phyloP scores from a whole-genome alignment of 2,888 invertebrate genomes.

The Amphipoea oculea region DNA sequence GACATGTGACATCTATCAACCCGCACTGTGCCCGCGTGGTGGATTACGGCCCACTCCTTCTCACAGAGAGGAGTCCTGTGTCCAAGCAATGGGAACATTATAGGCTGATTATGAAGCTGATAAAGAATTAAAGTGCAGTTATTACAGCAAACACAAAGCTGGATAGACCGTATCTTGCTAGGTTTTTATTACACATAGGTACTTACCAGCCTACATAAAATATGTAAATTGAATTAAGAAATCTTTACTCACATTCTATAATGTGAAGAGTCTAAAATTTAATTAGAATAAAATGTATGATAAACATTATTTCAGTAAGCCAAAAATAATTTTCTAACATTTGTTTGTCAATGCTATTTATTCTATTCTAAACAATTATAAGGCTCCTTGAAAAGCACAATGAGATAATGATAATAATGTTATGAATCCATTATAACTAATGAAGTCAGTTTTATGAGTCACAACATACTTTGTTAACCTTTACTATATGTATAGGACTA shows the following conservation, averaged over 20 bases:
- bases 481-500: constrained; percentile 16
- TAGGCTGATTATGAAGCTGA: not conserved
- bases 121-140: not conserved
- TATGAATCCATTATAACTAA: constrained; percentile 45
- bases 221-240: not conserved
- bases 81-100: not conserved
- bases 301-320: not conserved
- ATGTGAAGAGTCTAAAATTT: not conserved
- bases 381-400: constrained; percentile 34
- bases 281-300: not conserved
- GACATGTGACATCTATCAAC: not conserved
- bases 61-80: too few relatives aligned
- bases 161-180: not conserved
- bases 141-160: not conserved
- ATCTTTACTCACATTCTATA: not conserved
- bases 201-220: too few relatives aligned
- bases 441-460: constrained; percentile 54
- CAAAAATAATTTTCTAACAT: not conserved
- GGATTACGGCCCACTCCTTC: too few relatives aligned
- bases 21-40: not conserved
- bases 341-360: constrained; percentile 18
- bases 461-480: constrained; percentile 23
- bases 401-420: constrained; percentile 33
- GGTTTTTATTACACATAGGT: not conserved
- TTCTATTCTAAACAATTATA: constrained; percentile 14